These are phyloP conservation scores for Plectus sambesii DNA, from an alignment of 1,140 invertebrate species.

Conservation along the genomic window DNA sequence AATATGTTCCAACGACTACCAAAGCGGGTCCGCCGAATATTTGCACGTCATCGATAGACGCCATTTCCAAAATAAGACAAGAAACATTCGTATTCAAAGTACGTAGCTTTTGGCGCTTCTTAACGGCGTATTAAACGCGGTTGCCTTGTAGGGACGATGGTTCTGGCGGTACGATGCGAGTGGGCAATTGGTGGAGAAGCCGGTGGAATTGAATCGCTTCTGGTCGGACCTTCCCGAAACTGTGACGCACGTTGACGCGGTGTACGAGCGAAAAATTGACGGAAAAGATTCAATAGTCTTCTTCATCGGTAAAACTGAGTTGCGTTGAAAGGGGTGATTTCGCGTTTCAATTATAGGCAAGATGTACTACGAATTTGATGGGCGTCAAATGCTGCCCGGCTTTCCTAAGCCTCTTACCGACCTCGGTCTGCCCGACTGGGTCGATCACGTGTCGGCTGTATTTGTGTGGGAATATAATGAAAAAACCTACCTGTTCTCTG, in stretches of 20 bases:
- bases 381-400: not conserved
- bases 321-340: no score
- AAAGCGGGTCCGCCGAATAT: not conserved
- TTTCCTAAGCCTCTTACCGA: not conserved
- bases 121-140: not conserved
- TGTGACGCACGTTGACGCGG: not conserved
- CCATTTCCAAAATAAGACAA: not conserved
- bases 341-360: no score
- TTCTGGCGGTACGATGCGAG: not conserved
- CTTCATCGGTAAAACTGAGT: not conserved
- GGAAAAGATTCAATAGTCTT: not conserved
- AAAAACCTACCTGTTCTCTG: not conserved
- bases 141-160: not conserved
- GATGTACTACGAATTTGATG: not conserved
- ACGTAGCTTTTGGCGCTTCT: not conserved
- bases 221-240: not conserved
- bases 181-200: not conserved
- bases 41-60: not conserved
- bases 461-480: slow-evolving; percentile 1
- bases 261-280: not conserved
- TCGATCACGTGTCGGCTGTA: not conserved
- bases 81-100: not conserved
- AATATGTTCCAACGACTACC: not conserved
- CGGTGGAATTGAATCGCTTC: not conserved
- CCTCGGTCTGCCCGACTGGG: not conserved